phyloP scores from a whole-genome alignment of 2,888 invertebrate genomes.

The Dryomyza anilis region DNA sequence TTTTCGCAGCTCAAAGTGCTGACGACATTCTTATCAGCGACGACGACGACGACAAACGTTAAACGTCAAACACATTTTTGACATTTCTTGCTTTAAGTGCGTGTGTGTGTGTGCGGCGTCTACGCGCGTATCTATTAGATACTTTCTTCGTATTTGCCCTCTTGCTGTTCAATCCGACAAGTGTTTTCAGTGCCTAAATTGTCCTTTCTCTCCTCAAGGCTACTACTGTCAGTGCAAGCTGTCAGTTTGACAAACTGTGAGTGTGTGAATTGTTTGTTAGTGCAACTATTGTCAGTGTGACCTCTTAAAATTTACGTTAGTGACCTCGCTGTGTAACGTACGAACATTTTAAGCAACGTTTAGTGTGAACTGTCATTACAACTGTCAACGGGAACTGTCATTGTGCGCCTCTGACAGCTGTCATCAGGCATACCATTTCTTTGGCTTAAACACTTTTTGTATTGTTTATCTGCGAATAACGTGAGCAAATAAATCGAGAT shows the following conservation, averaged over 20 bases:
- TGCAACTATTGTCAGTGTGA: no score
- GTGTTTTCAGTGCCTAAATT: slow-evolving; percentile 15
- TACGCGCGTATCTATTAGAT: no score
- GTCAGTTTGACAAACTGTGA: no score
- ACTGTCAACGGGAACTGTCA: slow-evolving; percentile 12
- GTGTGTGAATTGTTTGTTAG: no score
- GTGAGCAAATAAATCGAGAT: background rate
- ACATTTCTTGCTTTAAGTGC: background rate
- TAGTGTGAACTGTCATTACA: no score
- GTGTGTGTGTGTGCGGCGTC: no score
- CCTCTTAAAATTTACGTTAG: no score
- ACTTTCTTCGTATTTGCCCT: slow-evolving; percentile 26
- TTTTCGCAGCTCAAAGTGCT: slow-evolving; percentile 7
- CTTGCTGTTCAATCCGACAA: slow-evolving; percentile 30
- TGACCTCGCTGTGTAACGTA: no score
- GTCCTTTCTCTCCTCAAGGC: no score
- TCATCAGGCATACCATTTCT: slow-evolving; percentile 4
- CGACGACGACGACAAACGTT: background rate
- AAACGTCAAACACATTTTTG: background rate
- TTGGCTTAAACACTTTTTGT: no score
- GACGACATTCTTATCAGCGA: slow-evolving; percentile 3
- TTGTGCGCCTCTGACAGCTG: slow-evolving; percentile 24
- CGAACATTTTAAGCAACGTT: no score
- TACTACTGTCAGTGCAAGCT: no score
- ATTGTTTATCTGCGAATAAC: background rate